Percentiles rank a stretch among this genome's conserved stretches.
Conservation (phyloP, 2,888 invertebrate genomes). For the Heliconius erato region DNA sequence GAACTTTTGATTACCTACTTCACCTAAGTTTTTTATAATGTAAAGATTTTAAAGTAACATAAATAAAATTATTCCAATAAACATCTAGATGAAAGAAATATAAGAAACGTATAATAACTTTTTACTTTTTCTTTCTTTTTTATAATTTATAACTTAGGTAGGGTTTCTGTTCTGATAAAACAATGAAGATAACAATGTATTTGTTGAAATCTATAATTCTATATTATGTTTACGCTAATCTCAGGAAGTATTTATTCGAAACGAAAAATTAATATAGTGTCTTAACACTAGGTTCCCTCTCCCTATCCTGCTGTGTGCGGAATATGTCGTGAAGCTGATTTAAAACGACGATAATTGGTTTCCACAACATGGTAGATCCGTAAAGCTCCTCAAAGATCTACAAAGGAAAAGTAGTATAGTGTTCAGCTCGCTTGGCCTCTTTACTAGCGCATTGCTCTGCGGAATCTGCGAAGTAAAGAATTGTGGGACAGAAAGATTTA, state of each 20-base stretch:
- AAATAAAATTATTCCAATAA: slow-evolving; percentile 25
- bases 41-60: slow-evolving; percentile 22
- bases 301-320: no score
- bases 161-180: no score
- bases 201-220: background rate
- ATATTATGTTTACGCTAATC: background rate
- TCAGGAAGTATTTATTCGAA: no score
- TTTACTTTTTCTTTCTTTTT: background rate
- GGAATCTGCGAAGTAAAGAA: background rate
- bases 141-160: no score
- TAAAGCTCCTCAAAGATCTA: background rate
- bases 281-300: no score
- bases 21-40: slow-evolving; percentile 5
- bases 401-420: slow-evolving; percentile 18
- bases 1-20: slow-evolving; percentile 22
- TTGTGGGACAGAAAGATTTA: no score
- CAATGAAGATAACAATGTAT: no score
- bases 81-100: slow-evolving; percentile 20
- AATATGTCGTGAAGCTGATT: no score
- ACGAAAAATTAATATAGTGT: no score
- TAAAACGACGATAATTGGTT: background rate
- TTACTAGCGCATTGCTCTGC: background rate
- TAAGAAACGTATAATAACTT: background rate
- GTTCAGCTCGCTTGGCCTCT: slow-evolving; percentile 20
- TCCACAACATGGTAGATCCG: background rate